Percentiles rank a stretch among this genome's conserved stretches.
Conservation (phyloP, 2,113 vertebrate genomes). For the Pollachius pollachius region DNA sequence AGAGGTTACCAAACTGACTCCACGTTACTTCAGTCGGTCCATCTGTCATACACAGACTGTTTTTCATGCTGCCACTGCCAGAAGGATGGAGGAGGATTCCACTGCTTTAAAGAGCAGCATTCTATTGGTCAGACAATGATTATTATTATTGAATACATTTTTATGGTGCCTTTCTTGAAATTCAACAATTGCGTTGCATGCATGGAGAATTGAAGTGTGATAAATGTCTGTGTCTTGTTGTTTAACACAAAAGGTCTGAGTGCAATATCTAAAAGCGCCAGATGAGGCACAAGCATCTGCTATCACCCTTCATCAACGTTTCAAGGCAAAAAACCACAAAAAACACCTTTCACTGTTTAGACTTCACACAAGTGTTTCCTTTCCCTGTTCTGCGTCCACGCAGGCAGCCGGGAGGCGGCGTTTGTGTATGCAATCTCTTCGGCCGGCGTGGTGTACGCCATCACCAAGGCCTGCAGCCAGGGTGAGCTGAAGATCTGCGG, state of each 20-base stretch:
- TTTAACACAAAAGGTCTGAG: no score
- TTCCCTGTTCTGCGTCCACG: not conserved
- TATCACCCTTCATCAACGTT: not conserved
- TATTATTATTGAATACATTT: not conserved
- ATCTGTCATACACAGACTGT: constrained; percentile 38
- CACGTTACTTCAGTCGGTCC: constrained; percentile 39
- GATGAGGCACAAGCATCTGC: no score
- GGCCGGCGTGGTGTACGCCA: constrained; percentile 93
- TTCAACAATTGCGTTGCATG: not conserved
- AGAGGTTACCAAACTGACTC: constrained; percentile 13
- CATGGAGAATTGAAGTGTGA: not conserved
- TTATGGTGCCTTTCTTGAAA: no score
- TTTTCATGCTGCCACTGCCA: constrained; percentile 17
- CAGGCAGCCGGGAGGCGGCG: constrained; percentile 96
- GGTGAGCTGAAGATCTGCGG: constrained; percentile 91
- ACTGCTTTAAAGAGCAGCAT: constrained; percentile 3
- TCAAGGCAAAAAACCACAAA: not conserved
- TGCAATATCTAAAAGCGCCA: no score
- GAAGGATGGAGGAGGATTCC: not conserved
- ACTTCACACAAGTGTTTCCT: not conserved
- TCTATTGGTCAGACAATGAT: not conserved
- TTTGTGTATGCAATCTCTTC: constrained; percentile 98
- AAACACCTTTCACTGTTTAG: not conserved
- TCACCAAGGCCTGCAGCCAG: constrained; percentile 95
- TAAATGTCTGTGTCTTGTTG: no score